Base-by-base conservation (phyloP, 1,140 invertebrate genomes). In the Heliconius himera region DNA sequence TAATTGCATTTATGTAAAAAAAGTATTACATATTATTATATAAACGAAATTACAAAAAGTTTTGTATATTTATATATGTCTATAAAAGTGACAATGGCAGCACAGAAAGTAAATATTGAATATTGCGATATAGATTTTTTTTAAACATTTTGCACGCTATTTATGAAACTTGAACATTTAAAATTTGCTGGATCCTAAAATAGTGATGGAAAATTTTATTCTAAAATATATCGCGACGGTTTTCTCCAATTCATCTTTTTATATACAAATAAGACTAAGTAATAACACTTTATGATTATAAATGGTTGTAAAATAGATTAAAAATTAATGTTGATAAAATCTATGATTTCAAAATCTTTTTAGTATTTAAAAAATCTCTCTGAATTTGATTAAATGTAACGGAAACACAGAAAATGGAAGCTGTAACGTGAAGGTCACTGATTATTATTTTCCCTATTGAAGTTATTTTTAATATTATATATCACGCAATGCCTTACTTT, bases 11-110 rank as follows among this genome's bases (percentile, higher is more conserved):
- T n/a, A 66, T 66, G 11, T 66, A 29, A 66, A 29, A 36, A 6
- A 18, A 26, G 13, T 16, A 29, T 29, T 13, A 16, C 9, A 26
- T 26, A 26, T 60, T 60, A 60, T 26, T 26, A 29, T 66, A 66
- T 26, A 66, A 29, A 3, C 26, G 1, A 13, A 66, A 66, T 66
- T 16, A 16, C 9, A 56, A 9, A 29, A 66, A 5, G 1, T 29
- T 5, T 29, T 66, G 26, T 66, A 26, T 29, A 13, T 33, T 33
- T 54, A 33, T 36, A 29, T 66, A 29, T 66, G 36, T 78, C 71
- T 73, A 73, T 73, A 22, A 76, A 18, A 66, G 54, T 36, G 41
- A 82, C n/a, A 74, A 16, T 66, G 41, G 70, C 60, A 72, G 56
- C 46, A 56, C 26, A 29, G n/a, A 33, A 36, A 36, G 29, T 26